phyloP scores from a whole-genome alignment of 2,888 invertebrate genomes.

The Julus scandinavius region DNA sequence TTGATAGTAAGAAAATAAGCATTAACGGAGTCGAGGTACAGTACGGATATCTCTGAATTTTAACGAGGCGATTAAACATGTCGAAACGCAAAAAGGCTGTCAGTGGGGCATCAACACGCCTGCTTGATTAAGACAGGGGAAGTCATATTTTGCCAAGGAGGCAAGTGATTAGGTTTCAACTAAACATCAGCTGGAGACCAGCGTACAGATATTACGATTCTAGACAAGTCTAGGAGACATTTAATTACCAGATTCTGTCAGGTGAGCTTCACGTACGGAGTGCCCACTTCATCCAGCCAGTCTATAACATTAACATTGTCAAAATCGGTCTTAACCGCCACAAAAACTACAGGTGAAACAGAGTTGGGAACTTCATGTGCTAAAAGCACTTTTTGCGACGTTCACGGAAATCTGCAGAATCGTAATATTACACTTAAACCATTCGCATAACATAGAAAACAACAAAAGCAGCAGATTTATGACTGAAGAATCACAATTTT shows the following conservation, averaged over 20 bases:
- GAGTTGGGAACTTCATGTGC: not conserved
- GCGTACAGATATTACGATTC: not conserved
- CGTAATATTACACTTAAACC: no score
- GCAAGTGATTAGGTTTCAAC: not conserved
- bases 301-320: not conserved
- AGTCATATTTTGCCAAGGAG: not conserved
- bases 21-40: constrained; percentile 3
- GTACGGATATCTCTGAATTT: not conserved
- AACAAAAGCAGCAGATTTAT: no score
- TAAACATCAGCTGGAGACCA: not conserved
- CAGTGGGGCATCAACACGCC: not conserved
- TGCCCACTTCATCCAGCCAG: not conserved
- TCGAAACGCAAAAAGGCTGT: not conserved
- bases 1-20: constrained; percentile 11
- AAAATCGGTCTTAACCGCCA: no score
- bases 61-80: not conserved
- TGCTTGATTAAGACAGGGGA: not conserved
- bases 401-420: not conserved
- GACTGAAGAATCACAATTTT: no score
- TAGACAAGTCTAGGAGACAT: not conserved
- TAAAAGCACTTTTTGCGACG: not conserved
- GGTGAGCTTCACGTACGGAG: not conserved
- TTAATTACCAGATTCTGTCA: not conserved
- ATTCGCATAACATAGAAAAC: no score
- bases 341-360: not conserved